Evolutionary conservation across 1,140 invertebrate genomes (phyloP).

Genomic region (Teleogryllus occipitalis): DNA sequence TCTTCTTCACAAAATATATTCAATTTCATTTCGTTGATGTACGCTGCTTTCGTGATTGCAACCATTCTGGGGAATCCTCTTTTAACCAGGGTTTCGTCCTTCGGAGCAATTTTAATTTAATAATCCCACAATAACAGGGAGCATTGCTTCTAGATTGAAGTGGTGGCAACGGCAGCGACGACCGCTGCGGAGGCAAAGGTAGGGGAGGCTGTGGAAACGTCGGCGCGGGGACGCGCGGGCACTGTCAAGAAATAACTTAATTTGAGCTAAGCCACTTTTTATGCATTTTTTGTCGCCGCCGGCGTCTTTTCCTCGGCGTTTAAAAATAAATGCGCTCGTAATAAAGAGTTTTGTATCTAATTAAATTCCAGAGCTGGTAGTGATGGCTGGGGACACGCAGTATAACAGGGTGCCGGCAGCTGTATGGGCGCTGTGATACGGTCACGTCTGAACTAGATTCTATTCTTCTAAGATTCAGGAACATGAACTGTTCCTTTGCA

Average conservation of each 20-base stretch:
- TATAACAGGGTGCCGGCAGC: too few relatives aligned
- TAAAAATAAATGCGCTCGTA: neutral
- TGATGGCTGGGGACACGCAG: neutral
- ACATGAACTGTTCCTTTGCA: too few relatives aligned
- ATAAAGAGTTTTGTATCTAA: neutral
- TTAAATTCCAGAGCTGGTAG: neutral
- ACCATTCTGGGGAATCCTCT: too few relatives aligned
- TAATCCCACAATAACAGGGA: neutral
- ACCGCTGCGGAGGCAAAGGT: neutral
- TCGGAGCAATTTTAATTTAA: neutral
- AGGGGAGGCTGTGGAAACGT: too few relatives aligned
- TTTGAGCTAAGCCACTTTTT: neutral
- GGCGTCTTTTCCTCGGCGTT: neutral
- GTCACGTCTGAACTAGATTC: too few relatives aligned
- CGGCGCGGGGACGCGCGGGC: too few relatives aligned
- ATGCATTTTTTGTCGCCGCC: neutral
- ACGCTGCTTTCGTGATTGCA: too few relatives aligned
- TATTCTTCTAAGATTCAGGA: too few relatives aligned
- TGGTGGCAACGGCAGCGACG: neutral
- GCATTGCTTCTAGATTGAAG: neutral
- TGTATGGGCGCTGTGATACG: too few relatives aligned
- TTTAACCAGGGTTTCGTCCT: too few relatives aligned
- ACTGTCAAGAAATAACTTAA: conserved; percentile 2
- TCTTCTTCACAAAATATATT: too few relatives aligned
- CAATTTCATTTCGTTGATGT: too few relatives aligned